These are phyloP conservation scores for Rousettus leschenaultii DNA, from an alignment of 2,113 vertebrate genomes.

Conservation along the genomic window DNA sequence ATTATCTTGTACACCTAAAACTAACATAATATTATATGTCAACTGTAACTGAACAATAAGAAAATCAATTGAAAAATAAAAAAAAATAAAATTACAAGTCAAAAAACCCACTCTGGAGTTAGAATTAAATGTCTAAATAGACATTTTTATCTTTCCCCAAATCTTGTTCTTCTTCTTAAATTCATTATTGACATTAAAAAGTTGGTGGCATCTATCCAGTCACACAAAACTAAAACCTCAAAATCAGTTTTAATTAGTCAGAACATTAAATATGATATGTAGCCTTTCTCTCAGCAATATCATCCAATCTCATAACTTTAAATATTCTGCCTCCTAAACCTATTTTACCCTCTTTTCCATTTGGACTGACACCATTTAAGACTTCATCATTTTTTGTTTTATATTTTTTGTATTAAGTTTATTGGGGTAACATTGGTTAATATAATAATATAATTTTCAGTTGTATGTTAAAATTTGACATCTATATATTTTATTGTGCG, in stretches of 20 bases:
- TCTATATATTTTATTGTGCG: no score
- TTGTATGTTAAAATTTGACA: no score
- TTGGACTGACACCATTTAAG: background rate
- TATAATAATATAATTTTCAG: no score
- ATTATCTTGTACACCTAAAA: no score
- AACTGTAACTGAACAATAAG: no score
- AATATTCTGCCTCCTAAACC: background rate
- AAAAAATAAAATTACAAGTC: no score
- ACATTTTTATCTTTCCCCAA: background rate
- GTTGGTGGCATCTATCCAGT: background rate
- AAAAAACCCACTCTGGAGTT: background rate
- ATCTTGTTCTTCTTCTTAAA: background rate
- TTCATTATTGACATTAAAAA: background rate
- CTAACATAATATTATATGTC: no score
- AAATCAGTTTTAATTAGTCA: constrained; percentile 13
- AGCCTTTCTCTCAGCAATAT: background rate
- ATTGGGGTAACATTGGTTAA: no score
- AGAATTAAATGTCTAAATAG: background rate
- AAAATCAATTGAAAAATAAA: no score
- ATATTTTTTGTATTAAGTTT: no score
- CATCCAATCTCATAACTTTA: background rate
- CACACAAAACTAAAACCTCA: background rate
- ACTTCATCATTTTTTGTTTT: background rate
- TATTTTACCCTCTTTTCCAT: background rate
- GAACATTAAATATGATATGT: background rate